phyloP scores from a whole-genome alignment of 2,797 vertebrate species.

The Liasis olivaceus region DNA sequence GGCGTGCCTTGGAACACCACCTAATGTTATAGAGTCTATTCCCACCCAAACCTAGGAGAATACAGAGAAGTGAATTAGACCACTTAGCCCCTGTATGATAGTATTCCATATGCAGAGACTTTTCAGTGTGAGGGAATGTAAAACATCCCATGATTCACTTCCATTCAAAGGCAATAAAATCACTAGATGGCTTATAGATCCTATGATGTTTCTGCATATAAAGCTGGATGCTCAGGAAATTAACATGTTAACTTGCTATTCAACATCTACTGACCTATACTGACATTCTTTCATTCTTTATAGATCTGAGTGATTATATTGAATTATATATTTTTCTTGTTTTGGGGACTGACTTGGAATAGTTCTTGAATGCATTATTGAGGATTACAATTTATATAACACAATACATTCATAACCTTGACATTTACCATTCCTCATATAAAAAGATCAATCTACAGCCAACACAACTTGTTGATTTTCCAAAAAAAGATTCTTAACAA shows the following conservation, averaged over 20 bases:
- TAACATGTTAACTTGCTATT: background rate
- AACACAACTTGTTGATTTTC: constrained; percentile 8
- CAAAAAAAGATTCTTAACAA: constrained; percentile 25
- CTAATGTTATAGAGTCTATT: too few relatives aligned
- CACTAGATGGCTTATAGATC: background rate
- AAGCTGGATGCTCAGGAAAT: background rate
- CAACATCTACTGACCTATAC: background rate
- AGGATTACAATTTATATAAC: constrained; percentile 1
- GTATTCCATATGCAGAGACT: background rate
- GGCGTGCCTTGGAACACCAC: too few relatives aligned
- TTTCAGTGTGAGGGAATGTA: background rate
- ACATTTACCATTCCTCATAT: constrained; percentile 20
- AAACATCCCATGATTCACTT: background rate
- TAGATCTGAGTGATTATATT: background rate
- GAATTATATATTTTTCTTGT: background rate
- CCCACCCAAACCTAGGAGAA: background rate
- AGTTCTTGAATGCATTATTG: background rate
- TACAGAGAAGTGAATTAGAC: background rate
- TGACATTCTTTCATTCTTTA: background rate
- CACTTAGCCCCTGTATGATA: background rate
- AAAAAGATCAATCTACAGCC: background rate
- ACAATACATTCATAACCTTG: constrained; percentile 27
- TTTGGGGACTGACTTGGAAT: background rate
- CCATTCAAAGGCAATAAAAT: background rate
- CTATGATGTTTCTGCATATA: background rate